Evolutionary conservation across 2,797 vertebrate genomes (phyloP), one percentile per base, ranked within the genome.

Genomic region (Anisognathus igniventris): DNA sequence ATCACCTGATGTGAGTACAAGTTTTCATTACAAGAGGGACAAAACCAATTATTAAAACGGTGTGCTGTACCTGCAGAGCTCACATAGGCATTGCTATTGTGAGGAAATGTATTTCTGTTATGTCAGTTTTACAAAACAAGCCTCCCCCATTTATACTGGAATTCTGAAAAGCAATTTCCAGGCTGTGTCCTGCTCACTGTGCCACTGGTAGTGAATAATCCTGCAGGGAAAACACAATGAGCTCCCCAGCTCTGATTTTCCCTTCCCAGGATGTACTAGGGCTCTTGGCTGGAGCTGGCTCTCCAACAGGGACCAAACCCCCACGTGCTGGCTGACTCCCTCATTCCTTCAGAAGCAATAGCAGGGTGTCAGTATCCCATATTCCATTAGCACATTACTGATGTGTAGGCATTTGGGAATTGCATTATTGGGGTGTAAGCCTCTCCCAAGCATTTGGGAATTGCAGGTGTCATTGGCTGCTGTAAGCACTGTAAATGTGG

Each of bases 241-340:
- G 8, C 30, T 71, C 47, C 39, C 27, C n/a, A 70, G 5, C n/a
- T 35, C 8, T 17, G 39, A 1, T 2, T 19, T 54, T 27, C 4
- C 20, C 50, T 50, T 45, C 39, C 24, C 30, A 31, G 30, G 42
- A 1, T 8, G 4, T 37, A 2, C 35, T 14, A 9, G 57, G 66
- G 51, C 23, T 48, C 25, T 44, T 61, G 28, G 31, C 58, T n/a
- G 8, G n/a, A 33, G 20, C 4, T 62, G 30, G 5, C 31, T 75
- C 28, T 72, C n/a, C 14, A 19, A 0, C 0, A 42, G 11, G 2
- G 44, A 22, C 2, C 40, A 70, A 31, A 65, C 14, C 27, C 56
- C 8, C 13, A 0, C 0, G 2, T 19, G 2, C 6, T 50, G 57
- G 18, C 27, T 44, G 12, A 7, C 22, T 58, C 35, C 24, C 33